Evolutionary conservation across 2,888 invertebrate genomes (phyloP).

Genomic region (Monochamus alternatus): DNA sequence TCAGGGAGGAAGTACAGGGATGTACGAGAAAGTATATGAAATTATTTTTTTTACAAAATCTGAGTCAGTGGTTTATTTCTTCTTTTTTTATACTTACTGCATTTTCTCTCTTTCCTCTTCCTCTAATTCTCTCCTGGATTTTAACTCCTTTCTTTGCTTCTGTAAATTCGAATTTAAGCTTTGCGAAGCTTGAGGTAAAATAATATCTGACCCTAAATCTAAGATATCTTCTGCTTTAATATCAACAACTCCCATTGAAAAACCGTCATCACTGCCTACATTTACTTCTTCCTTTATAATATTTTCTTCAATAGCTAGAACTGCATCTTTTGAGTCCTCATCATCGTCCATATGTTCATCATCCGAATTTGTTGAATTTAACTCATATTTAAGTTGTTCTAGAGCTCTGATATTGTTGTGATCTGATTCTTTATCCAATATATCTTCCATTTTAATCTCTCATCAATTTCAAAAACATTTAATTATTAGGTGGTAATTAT

Average conservation of each 20-base stretch:
- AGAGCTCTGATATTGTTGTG: constrained; percentile 55
- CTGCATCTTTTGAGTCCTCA: constrained; percentile 62
- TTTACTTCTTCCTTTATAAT: constrained; percentile 44
- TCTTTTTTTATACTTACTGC: constrained; percentile 80
- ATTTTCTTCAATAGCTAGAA: constrained; percentile 63
- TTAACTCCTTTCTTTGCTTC: constrained; percentile 78
- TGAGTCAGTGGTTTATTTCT: too few species aligned
- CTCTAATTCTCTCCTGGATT: constrained; percentile 88
- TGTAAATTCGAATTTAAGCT: constrained; percentile 58
- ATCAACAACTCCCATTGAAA: constrained; percentile 32
- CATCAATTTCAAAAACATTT: too few species aligned
- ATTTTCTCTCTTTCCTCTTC: constrained; percentile 96
- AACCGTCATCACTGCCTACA: constrained; percentile 21
- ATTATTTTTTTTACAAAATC: too few species aligned
- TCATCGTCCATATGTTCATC: constrained; percentile 64
- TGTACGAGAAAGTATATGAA: too few species aligned
- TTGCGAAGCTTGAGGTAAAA: constrained; percentile 66
- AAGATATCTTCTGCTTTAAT: constrained; percentile 51
- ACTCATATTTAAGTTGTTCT: constrained; percentile 63
- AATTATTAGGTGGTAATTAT: too few species aligned
- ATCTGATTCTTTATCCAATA: constrained; percentile 53
- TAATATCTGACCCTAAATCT: constrained; percentile 64
- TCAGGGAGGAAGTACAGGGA: too few species aligned
- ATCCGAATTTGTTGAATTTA: constrained; percentile 65
- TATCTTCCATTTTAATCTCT: constrained; percentile 51